These are phyloP conservation scores for Syritta pipiens DNA, from an alignment of 2,888 invertebrate genomes.

Conservation along the genomic window DNA sequence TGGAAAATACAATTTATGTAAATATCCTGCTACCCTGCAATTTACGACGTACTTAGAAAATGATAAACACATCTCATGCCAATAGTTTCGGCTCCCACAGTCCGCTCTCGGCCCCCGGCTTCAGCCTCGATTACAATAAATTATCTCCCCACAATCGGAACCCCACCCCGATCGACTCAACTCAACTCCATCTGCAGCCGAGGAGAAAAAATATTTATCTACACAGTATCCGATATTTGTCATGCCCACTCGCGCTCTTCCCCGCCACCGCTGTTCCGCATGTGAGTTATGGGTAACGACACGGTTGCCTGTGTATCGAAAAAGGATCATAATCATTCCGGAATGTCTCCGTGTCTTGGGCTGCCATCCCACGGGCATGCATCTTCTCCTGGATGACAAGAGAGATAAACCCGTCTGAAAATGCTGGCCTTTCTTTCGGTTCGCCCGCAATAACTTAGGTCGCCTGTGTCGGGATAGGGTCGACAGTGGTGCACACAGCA, in stretches of 20 bases:
- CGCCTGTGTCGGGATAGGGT: neutral
- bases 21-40: conserved; percentile 25
- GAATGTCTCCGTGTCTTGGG: conserved; percentile 32
- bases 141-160: neutral
- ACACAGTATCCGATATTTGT: conserved; percentile 1
- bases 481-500: neutral
- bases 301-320: conserved; percentile 32
- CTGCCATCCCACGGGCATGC: conserved; percentile 27
- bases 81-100: conserved; percentile 7
- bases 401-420: conserved; percentile 31
- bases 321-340: conserved; percentile 31
- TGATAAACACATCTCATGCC: conserved; percentile 34
- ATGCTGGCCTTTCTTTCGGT: conserved; percentile 40
- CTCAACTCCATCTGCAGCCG: neutral
- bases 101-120: neutral
- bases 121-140: conserved; percentile 12
- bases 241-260: conserved; percentile 2
- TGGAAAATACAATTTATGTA: no score
- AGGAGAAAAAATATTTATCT: neutral
- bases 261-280: neutral
- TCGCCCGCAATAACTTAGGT: conserved; percentile 28
- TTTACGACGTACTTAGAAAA: conserved; percentile 34
- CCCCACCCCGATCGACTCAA: no score
- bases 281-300: neutral
- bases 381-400: conserved; percentile 18